Percentiles rank a stretch among this genome's conserved stretches.
phyloP scores from a whole-genome alignment of 2,888 invertebrate genomes.

The Nomada fabriciana region DNA sequence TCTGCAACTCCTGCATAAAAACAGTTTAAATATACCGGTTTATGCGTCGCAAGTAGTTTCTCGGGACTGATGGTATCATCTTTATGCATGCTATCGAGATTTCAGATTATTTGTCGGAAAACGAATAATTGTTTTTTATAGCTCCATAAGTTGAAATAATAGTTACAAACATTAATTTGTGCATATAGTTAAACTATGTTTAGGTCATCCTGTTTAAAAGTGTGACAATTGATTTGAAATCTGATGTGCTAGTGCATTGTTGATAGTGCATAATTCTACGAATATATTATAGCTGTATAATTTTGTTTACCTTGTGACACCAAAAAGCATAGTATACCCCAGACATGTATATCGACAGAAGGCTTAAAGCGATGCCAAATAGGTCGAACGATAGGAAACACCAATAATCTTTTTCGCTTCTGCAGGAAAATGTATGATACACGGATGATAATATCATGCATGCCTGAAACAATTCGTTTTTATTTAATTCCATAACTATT shows the following conservation, averaged over 20 bases:
- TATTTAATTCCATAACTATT: background rate
- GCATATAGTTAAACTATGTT: background rate
- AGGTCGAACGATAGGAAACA: constrained; percentile 95
- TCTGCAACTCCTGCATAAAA: constrained; percentile 89
- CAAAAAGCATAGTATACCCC: constrained; percentile 99
- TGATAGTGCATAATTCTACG: background rate
- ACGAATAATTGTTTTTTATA: too few relatives aligned
- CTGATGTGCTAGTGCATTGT: too few relatives aligned
- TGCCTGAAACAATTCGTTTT: constrained; percentile 87
- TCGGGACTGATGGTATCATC: too few relatives aligned
- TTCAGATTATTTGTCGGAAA: too few relatives aligned
- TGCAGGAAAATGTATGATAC: constrained; percentile 97
- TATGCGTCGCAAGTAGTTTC: background rate
- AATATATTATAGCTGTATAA: background rate
- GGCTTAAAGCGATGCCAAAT: constrained; percentile 96
- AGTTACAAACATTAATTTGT: background rate
- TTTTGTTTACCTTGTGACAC: constrained; percentile 92
- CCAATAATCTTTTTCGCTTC: constrained; percentile 93
- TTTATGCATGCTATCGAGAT: background rate
- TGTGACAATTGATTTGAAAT: background rate
- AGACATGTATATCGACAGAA: constrained; percentile 97
- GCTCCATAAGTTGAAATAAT: background rate
- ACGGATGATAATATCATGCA: constrained; percentile 97
- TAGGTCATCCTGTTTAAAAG: too few relatives aligned
- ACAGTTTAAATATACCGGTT: background rate